Conservation (phyloP, 1,140 invertebrate genomes). For the Drosophila mauritiana region DNA sequence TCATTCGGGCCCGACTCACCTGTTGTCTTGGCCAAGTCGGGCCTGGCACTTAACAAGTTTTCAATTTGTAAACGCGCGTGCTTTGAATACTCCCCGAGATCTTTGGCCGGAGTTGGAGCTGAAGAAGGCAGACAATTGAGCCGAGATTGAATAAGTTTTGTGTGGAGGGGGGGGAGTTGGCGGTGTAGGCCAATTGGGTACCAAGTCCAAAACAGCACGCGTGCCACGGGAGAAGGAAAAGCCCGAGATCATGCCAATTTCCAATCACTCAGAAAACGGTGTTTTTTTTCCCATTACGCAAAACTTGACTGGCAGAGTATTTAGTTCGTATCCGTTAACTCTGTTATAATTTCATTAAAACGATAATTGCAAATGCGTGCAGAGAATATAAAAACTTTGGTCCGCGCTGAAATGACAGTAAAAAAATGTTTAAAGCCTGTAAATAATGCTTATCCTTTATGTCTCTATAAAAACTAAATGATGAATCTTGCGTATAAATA, state of each 20-base stretch:
- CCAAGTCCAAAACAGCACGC: conserved; percentile 49
- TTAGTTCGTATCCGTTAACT: conserved; percentile 19
- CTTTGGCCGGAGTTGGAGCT: conserved; percentile 29
- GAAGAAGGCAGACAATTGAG: conserved; percentile 52
- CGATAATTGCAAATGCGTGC: conserved; percentile 1
- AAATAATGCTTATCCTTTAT: not conserved
- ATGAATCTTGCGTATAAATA: not conserved
- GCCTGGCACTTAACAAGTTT: conserved; percentile 74
- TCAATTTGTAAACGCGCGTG: conserved; percentile 82
- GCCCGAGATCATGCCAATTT: conserved; percentile 24
- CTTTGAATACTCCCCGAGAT: conserved; percentile 70
- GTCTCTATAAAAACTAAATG: not conserved
- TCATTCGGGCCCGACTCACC: conserved; percentile 45
- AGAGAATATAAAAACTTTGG: not conserved
- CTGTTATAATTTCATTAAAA: conserved; percentile 10
- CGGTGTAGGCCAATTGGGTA: conserved; percentile 46
- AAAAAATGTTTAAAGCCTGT: not conserved
- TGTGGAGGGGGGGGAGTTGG: not conserved
- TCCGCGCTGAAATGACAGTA: no score
- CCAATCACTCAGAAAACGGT: conserved; percentile 22
- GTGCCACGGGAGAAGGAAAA: conserved; percentile 30
- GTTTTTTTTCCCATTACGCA: conserved; percentile 36
- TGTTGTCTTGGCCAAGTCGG: conserved; percentile 53
- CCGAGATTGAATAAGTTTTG: conserved; percentile 45
- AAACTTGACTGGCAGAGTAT: conserved; percentile 17